Evolutionary conservation across 2,888 invertebrate species (phyloP).

Genomic region (Ischnura elegans): DNA sequence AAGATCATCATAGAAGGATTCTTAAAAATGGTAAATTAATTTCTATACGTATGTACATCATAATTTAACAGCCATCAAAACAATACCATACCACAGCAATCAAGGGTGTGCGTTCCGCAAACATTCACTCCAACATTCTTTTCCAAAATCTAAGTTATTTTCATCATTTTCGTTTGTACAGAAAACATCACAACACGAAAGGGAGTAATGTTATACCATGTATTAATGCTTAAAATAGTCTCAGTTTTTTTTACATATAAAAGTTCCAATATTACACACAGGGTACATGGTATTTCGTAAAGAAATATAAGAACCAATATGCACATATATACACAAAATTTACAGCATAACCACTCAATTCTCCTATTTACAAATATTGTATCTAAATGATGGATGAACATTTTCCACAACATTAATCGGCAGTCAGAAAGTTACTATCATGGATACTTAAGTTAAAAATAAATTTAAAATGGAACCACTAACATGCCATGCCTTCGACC

Average conservation of each 20-base stretch:
- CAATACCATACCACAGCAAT: constrained; percentile 57
- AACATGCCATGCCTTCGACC: constrained; percentile 39
- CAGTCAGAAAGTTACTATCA: constrained; percentile 59
- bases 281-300: constrained; percentile 58
- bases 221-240: constrained; percentile 63
- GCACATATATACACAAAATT: constrained; percentile 59
- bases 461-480: constrained; percentile 60
- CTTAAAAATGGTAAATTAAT: constrained; percentile 51
- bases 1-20: constrained; percentile 34
- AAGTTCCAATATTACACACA: constrained; percentile 58
- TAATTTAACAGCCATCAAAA: constrained; percentile 61
- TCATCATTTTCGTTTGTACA: constrained; percentile 38
- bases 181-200: constrained; percentile 50
- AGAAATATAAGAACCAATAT: constrained; percentile 64
- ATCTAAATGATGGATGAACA: constrained; percentile 51
- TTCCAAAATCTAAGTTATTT: constrained; percentile 22
- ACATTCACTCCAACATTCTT: constrained; percentile 34
- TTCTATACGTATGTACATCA: constrained; percentile 55
- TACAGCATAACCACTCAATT: constrained; percentile 45
- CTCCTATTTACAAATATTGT: constrained; percentile 44
- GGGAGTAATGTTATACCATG: constrained; percentile 56
- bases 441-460: constrained; percentile 52
- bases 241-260: constrained; percentile 60
- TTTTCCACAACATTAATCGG: constrained; percentile 50
- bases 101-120: constrained; percentile 51